Base-by-base conservation (phyloP, 2,797 vertebrate genomes). In the Chaenodraco wilsoni region DNA sequence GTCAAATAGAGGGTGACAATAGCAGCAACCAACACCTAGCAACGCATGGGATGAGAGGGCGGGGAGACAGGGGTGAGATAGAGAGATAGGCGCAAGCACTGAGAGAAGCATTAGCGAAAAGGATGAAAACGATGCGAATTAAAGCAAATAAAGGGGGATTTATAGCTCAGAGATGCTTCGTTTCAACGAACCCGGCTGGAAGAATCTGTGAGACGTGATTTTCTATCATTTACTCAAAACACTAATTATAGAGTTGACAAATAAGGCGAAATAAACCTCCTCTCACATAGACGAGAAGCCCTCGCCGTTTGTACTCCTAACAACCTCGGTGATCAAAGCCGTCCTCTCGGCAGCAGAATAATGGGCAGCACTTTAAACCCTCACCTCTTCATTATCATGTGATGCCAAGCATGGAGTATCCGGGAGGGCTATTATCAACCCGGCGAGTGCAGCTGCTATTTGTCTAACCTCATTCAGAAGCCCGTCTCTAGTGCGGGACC, bases 301-400 rank as follows among this genome's bases (percentile, higher is more conserved):
- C 54, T 37, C 13, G 50, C 59, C 51, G 70, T 81, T 86, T 81
- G 58, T 77, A 68, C 75, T 52, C 54, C 43, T 49, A 75, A 78
- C 62, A 79, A 68, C 66, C 81, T 72, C 58, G 4, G 64, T 64
- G 83, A 90, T 90, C 84, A 89, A 88, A 90, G 88, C 67, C 0
- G 57, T 27, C 65, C 52, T 60, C 40, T 4, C 70, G 56, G 73
- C 78, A 52, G 78, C 66, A 66, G 65, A 84, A 87, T 88, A 85
- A 88, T 77, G 61, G 71, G 76, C 72, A 59, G 84, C 79, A 86
- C 82, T 89, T 84, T 77, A 82, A 78, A 85, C 76, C 60, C 69
- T 83, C 84, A 79, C 78, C 87, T 84, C 84, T 84, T 87, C 72
- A 84, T 82, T 85, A 87, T 81, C 83, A 85, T 88, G 77, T 85